Evolutionary conservation across 2,888 invertebrate species (phyloP), one percentile per base, ranked within the genome.

Genomic region (Acleris cristana): DNA sequence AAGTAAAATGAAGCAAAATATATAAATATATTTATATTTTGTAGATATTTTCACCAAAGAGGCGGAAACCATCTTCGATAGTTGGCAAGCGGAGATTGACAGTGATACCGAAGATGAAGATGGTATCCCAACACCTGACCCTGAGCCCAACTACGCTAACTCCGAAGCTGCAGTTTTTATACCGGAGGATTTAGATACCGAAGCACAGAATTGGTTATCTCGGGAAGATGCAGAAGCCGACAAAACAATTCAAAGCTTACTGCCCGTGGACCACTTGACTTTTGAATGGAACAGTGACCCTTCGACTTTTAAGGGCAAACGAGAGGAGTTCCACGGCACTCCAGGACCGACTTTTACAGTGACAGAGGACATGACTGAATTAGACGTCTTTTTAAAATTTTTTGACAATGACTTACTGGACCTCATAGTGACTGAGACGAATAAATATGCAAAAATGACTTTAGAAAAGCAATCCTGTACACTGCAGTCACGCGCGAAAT

Each of bases 321-420:
- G 51, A 51, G 51, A 51, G 51, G 51, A 51, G 51, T 51, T 51
- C 51, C 21, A 14, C 26, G 23, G 26, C 53, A 53, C 51, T 53
- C 53, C 16, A 53, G 53, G 53, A 26, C 53, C 26, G 26, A 53
- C 53, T 8, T 56, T 56, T 40, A 44, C 57, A 57, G n/a, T 45
- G 14, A 45, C 45, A 52, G 52, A 52, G 52, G 23, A 52, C 23
- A 14, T 52, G 52, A 52, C 52, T 21, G 52, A 52, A 14, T 2
- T 52, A 21, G 52, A 52, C 52, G 19, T 52, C 16, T 19, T 52
- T 52, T 52, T 52, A 5, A 52, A 8, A 3, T 30, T 30, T 30
- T 30, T 30, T 30, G 30, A 30, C 30, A 10, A 2, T 8, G 30
- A 30, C 70, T 78, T 3, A 73, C 74, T 26, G 64, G 19, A 52